A percentile compares a stretch with the other conserved stretches of the same genome.
Evolutionary conservation across 1,140 invertebrate genomes (phyloP).

Genomic region (Drosophila novamexicana): DNA sequence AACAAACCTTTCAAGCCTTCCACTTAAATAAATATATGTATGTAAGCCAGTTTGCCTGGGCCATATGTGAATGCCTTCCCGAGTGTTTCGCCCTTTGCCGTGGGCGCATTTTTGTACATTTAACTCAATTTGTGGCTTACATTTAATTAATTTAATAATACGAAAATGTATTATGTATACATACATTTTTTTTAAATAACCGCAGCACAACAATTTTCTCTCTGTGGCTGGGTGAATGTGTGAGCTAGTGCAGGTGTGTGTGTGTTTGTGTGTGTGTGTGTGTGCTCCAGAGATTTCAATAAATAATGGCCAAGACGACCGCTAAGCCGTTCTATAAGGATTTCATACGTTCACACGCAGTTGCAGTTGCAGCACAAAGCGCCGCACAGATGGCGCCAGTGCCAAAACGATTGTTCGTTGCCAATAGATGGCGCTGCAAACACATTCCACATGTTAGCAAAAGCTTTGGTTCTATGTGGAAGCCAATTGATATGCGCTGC

Average conservation of each 20-base stretch:
- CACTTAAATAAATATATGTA: constrained; percentile 22
- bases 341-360: not conserved
- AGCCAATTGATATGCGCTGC: not conserved
- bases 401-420: too few species aligned
- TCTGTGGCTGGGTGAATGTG: not conserved
- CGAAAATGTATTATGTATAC: constrained; percentile 30
- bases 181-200: constrained; percentile 44
- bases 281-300: constrained; percentile 6
- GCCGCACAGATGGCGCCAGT: constrained; percentile 54
- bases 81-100: constrained; percentile 40
- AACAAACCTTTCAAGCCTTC: constrained; percentile 20
- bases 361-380: constrained; percentile 24
- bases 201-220: constrained; percentile 50
- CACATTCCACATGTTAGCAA: constrained; percentile 51
- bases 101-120: constrained; percentile 73
- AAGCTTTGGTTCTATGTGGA: constrained; percentile 50
- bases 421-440: constrained; percentile 52
- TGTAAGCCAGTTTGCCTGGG: not conserved
- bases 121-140: constrained; percentile 80
- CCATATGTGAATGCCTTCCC: constrained; percentile 39
- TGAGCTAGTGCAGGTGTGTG: not conserved
- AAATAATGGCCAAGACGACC: constrained; percentile 31
- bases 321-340: constrained; percentile 12
- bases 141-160: constrained; percentile 82
- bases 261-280: constrained; percentile 5